phyloP scores from a whole-genome alignment of 2,888 invertebrate species.

The Lycaena phlaeas region DNA sequence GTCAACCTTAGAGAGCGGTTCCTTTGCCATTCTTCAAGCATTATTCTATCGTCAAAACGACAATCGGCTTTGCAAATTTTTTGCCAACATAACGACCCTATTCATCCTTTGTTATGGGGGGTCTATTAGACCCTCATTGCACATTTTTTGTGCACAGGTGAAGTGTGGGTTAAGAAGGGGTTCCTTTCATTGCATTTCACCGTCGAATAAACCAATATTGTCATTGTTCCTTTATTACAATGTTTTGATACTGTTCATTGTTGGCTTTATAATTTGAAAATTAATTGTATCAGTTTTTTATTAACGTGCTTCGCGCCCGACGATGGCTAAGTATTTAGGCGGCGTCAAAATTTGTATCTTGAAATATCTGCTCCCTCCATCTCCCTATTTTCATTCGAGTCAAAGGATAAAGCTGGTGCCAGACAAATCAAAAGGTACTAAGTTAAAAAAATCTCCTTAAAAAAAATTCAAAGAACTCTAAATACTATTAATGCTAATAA shows the following conservation, averaged over 20 bases:
- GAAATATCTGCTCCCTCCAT: too few relatives aligned
- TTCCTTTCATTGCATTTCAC: slow-evolving; percentile 19
- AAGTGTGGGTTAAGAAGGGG: slow-evolving; percentile 34
- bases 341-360: too few relatives aligned
- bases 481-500: background rate
- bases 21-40: slow-evolving; percentile 28
- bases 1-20: slow-evolving; percentile 15
- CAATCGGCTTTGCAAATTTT: slow-evolving; percentile 51
- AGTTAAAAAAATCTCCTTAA: too few relatives aligned
- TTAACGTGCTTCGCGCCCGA: too few relatives aligned
- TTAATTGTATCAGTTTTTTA: too few relatives aligned
- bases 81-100: slow-evolving; percentile 26
- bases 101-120: slow-evolving; percentile 50
- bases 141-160: slow-evolving; percentile 46
- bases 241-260: slow-evolving; percentile 4
- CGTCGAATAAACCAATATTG: slow-evolving; percentile 19
- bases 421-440: too few relatives aligned
- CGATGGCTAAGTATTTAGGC: too few relatives aligned
- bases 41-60: slow-evolving; percentile 44
- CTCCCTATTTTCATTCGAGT: too few relatives aligned
- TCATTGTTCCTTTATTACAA: slow-evolving; percentile 5
- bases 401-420: too few relatives aligned
- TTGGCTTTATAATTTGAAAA: background rate
- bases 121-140: slow-evolving; percentile 39
- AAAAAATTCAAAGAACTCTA: too few relatives aligned